These are phyloP conservation scores for Zaprionus africanus DNA, from an alignment of 1,140 invertebrate species.

Conservation along the genomic window DNA sequence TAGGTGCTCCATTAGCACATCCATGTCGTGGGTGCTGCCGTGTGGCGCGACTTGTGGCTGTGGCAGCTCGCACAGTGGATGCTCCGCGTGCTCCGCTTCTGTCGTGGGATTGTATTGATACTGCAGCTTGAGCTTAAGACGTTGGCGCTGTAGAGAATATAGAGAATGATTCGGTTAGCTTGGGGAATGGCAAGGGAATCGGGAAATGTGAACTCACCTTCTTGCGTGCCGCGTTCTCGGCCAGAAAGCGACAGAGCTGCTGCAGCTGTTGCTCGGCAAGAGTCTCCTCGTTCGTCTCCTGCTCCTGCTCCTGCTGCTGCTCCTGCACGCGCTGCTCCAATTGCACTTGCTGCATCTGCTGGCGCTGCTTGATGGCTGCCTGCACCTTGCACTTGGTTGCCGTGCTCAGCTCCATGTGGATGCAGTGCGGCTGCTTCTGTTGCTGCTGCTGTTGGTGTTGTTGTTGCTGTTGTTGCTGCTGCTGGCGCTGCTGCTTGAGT, in stretches of 20 bases:
- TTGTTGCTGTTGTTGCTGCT: constrained; percentile 57
- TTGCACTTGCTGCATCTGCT: constrained; percentile 32
- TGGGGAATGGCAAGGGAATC: neutral
- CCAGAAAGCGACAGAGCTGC: constrained; percentile 74
- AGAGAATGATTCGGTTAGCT: constrained; percentile 6
- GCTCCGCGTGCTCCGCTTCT: neutral
- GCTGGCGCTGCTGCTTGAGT: constrained; percentile 69
- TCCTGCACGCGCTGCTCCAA: neutral
- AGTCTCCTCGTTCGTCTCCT: constrained; percentile 23
- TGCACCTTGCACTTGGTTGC: constrained; percentile 67
- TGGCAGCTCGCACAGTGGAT: constrained; percentile 20
- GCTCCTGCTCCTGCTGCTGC: constrained; percentile 2
- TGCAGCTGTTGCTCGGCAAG: constrained; percentile 66
- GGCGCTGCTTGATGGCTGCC: constrained; percentile 66
- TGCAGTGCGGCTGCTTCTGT: constrained; percentile 30
- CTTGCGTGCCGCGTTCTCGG: constrained; percentile 71
- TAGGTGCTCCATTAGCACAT: constrained; percentile 63
- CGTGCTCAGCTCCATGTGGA: constrained; percentile 64
- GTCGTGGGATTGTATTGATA: neutral
- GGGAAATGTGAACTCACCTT: constrained; percentile 44
- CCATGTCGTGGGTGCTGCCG: constrained; percentile 50
- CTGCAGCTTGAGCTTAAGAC: constrained; percentile 42
- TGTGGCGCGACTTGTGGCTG: constrained; percentile 1
- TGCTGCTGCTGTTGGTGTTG: constrained; percentile 33
- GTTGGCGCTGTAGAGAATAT: constrained; percentile 50